Conservation (phyloP, 1,140 invertebrate species). For the Lineus longissimus region DNA sequence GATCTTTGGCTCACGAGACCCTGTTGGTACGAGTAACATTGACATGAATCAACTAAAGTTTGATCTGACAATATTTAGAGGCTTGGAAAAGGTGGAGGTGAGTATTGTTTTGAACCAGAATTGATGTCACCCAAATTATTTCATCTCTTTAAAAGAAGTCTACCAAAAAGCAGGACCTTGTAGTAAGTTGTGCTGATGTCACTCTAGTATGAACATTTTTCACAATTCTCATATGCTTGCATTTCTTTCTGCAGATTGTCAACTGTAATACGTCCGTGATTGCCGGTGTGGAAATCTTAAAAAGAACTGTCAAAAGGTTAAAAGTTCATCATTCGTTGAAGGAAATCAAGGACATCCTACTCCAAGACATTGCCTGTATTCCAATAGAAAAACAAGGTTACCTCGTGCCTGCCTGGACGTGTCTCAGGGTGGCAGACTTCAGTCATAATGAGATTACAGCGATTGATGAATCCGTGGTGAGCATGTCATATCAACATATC, state of each 20-base stretch:
- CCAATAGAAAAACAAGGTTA: conserved; percentile 41
- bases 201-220: too few species aligned
- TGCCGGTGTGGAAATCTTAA: conserved; percentile 39
- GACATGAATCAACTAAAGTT: conserved; percentile 72
- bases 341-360: conserved; percentile 61
- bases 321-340: conserved; percentile 30
- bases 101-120: conserved; percentile 7
- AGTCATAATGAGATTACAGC: conserved; percentile 72
- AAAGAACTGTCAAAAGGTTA: conserved; percentile 37
- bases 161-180: too few species aligned
- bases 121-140: neutral
- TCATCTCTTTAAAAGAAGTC: neutral
- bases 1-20: conserved; percentile 65
- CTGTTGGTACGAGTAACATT: conserved; percentile 75
- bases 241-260: conserved; percentile 31
- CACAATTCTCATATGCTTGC: too few species aligned
- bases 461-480: conserved; percentile 73
- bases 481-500: conserved; percentile 23
- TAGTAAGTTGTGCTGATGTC: too few species aligned
- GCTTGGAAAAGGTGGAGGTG: conserved; percentile 56
- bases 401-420: conserved; percentile 60
- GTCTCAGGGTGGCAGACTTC: conserved; percentile 68
- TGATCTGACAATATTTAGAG: conserved; percentile 78
- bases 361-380: conserved; percentile 71
- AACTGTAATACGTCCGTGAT: conserved; percentile 32